Base-by-base conservation (phyloP, 2,888 invertebrate genomes). In the Aleiodes alternator region DNA sequence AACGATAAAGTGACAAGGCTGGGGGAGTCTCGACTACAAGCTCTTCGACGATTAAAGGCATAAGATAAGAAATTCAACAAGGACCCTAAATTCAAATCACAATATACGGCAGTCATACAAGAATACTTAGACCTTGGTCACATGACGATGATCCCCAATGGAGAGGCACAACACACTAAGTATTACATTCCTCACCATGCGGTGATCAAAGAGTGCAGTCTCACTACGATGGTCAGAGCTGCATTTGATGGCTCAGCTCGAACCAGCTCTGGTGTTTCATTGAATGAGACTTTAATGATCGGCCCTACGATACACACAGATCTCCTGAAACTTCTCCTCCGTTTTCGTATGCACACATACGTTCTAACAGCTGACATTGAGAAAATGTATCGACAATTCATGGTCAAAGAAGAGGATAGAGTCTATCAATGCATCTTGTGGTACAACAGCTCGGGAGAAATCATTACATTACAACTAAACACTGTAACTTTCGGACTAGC, bases 251-350 rank as follows among this genome's bases (percentile, higher is more conserved):
- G 78, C 16, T 80, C 81, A 29, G 77, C 79, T 3, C 78, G 79
- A 70, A 71, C 76, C 11, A 29, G n/a, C 12, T 59, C 74, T 0
- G 79, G 77, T 0, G 3, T 76, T 0, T 85, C 85, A 3, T 72
- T 85, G 0, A 87, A 86, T 69, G 81, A 84, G 0, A 31, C 70
- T 0, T 76, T 85, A 29, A 72, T 80, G 64, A 76, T 80, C 12
- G 86, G 85, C 1, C 84, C 86, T 0, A 76, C 75, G 0, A 68
- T 85, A 0, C 84, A 85, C 56, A 76, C 80, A 6, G 81, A 83
- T 34, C 69, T 87, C 1, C 68, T 82, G 12, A 14, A 73, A 0
- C 61, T 84, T 0, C 38, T 87, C 0, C 8, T 82, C 4, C 75
- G 53, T 7, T 64, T 61, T 31, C 34, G 79, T 4, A 38, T 38